Percentiles rank a stretch among this genome's conserved stretches.
These are phyloP conservation scores for Steinernema hermaphroditum DNA, from an alignment of 2,888 invertebrate species.

Conservation along the genomic window DNA sequence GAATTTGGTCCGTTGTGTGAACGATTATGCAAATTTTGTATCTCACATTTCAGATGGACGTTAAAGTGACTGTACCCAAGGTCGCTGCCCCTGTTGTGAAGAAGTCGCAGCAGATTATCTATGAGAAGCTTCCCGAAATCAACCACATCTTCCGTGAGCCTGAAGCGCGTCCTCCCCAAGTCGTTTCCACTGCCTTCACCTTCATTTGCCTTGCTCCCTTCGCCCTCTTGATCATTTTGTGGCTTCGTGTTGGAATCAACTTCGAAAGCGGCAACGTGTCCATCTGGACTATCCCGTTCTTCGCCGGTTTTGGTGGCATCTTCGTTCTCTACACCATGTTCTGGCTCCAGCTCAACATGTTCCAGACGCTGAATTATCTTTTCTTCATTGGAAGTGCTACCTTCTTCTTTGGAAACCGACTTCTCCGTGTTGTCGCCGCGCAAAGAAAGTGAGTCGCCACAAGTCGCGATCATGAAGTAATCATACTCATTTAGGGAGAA, in stretches of 20 bases:
- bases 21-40: conserved; percentile 19
- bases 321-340: conserved; percentile 85
- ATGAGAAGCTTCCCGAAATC: conserved; percentile 58
- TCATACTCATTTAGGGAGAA: not conserved
- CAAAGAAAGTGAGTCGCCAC: conserved; percentile 41
- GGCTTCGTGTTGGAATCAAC: conserved; percentile 85
- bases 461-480: not conserved
- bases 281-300: conserved; percentile 83
- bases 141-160: conserved; percentile 85
- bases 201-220: conserved; percentile 81
- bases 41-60: conserved; percentile 70
- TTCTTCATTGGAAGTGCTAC: conserved; percentile 83
- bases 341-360: conserved; percentile 90
- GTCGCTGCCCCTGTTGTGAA: conserved; percentile 64
- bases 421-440: conserved; percentile 71
- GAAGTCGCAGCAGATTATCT: conserved; percentile 63
- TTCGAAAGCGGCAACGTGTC: conserved; percentile 80
- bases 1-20: conserved; percentile 72
- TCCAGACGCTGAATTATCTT: conserved; percentile 87
- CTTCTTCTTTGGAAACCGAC: conserved; percentile 87
- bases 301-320: conserved; percentile 83
- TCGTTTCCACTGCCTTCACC: conserved; percentile 88
- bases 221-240: conserved; percentile 79
- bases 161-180: conserved; percentile 84
- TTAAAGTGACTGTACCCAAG: conserved; percentile 76